Evolutionary conservation across 2,888 invertebrate genomes (phyloP).

Genomic region (Bombylius discolor): DNA sequence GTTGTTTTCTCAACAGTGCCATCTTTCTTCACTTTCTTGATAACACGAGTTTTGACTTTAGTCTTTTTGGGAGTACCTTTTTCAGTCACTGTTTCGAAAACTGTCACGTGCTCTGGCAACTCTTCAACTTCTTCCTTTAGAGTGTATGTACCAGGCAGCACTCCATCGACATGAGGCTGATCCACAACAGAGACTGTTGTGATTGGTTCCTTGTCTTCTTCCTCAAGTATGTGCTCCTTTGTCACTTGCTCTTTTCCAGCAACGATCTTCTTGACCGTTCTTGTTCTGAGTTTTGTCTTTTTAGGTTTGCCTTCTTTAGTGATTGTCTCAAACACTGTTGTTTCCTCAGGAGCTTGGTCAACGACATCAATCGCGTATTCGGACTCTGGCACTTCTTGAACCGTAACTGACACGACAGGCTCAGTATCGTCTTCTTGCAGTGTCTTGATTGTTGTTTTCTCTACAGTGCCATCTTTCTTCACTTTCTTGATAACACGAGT

Average conservation of each 20-base stretch:
- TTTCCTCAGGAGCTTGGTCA: conserved; percentile 8
- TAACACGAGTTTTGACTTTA: conserved; percentile 26
- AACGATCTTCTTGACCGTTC: conserved; percentile 23
- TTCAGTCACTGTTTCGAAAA: conserved; percentile 20
- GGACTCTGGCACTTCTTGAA: conserved; percentile 25
- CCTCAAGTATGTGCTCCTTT: conserved; percentile 21
- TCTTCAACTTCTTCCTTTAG: conserved; percentile 10
- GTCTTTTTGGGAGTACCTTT: conserved; percentile 24
- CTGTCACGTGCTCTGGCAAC: conserved; percentile 17
- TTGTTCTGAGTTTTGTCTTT: conserved; percentile 25
- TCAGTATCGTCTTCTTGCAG: conserved; percentile 24
- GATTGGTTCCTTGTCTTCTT: conserved; percentile 26
- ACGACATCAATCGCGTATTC: neutral
- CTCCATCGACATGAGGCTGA: conserved; percentile 17
- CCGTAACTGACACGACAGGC: conserved; percentile 26
- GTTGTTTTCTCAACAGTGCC: conserved; percentile 20
- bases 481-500: conserved; percentile 30
- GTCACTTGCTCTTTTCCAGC: conserved; percentile 22
- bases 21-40: conserved; percentile 24
- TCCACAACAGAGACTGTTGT: conserved; percentile 24
- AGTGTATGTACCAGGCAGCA: neutral
- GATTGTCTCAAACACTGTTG: conserved; percentile 18
- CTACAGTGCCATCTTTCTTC: conserved; percentile 25
- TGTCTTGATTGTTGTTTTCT: conserved; percentile 25
- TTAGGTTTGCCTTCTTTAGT: conserved; percentile 21